Percentiles rank a stretch among this genome's conserved stretches.
phyloP scores from a whole-genome alignment of 2,113 vertebrate genomes.

The Chaetorhynchus papuensis region DNA sequence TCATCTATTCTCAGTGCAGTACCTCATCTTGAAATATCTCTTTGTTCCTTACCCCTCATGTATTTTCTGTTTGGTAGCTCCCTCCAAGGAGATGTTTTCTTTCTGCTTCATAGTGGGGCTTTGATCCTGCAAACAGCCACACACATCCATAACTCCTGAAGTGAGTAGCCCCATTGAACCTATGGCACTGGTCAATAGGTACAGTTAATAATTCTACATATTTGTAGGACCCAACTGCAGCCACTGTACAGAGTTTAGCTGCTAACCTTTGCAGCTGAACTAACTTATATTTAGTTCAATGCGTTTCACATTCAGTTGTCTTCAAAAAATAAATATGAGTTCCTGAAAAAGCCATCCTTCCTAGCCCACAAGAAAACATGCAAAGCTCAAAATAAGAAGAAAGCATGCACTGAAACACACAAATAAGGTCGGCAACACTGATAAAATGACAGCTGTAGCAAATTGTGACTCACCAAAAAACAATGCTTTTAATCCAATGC shows the following conservation, averaged over 20 bases:
- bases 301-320: not conserved
- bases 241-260: not conserved
- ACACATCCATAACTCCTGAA: not conserved
- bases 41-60: conserved; percentile 8
- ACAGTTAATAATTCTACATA: not conserved
- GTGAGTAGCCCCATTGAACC: not conserved
- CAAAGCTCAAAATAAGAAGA: not conserved
- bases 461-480: conserved; percentile 46
- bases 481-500: conserved; percentile 57
- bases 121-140: not conserved
- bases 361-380: not conserved
- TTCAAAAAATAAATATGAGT: not conserved
- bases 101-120: not conserved
- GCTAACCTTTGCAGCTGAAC: not conserved
- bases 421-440: not conserved
- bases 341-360: not conserved
- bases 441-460: conserved; percentile 52
- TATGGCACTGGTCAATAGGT: not conserved
- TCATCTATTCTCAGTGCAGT: conserved; percentile 48
- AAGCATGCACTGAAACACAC: not conserved
- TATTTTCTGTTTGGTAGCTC: conserved; percentile 5
- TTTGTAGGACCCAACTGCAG: not conserved
- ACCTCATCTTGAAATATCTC: conserved; percentile 43
- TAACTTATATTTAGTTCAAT: not conserved
- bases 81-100: conserved; percentile 29